Conservation (phyloP, 2,113 vertebrate genomes). For the Mungos mungo region DNA sequence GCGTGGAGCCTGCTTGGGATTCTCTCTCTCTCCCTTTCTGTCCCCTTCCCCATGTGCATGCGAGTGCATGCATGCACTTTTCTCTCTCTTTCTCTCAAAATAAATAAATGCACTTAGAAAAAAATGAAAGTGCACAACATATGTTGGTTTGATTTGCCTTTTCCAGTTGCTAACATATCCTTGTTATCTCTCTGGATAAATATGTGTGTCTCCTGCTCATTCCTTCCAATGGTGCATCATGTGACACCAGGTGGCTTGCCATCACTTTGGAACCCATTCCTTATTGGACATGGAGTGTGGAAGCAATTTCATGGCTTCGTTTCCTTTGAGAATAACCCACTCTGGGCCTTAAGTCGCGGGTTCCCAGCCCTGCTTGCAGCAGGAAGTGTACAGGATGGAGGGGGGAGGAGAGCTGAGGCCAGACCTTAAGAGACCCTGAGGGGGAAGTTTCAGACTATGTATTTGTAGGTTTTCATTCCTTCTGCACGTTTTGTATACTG, state of each 20-base stretch:
- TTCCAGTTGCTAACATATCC: fast-evolving
- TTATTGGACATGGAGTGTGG: background rate
- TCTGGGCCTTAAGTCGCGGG: too few relatives aligned
- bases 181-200: background rate
- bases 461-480: background rate
- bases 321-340: background rate
- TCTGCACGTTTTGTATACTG: background rate
- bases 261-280: background rate
- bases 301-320: background rate
- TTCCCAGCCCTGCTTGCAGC: background rate
- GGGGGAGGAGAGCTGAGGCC: background rate
- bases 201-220: too few relatives aligned
- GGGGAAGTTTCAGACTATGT: fast-evolving
- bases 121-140: background rate
- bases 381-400: background rate
- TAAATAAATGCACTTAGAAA: background rate
- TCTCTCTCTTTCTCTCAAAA: too few relatives aligned
- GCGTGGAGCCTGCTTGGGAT: too few relatives aligned
- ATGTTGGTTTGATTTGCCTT: too few relatives aligned
- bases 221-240: too few relatives aligned
- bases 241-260: too few relatives aligned
- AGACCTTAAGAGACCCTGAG: fast-evolving
- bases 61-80: too few relatives aligned
- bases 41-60: too few relatives aligned
- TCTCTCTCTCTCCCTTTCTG: too few relatives aligned